Evolutionary conservation across 2,797 vertebrate genomes (phyloP), one percentile per base, ranked within the genome.

Genomic region (Chaetophractus vellerosus): DNA sequence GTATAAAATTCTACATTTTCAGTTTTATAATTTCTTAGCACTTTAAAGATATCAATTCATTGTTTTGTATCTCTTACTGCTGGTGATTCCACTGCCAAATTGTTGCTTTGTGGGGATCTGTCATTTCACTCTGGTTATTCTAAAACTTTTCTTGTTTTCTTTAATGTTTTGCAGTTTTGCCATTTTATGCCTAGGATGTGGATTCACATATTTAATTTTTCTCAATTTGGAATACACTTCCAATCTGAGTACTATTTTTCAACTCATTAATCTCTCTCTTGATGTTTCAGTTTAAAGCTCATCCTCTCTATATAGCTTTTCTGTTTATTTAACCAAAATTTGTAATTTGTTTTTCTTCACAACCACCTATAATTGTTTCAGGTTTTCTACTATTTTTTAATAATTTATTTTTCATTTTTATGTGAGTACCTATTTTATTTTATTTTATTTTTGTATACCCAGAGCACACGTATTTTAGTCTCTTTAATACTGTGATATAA

Each of bases 21-120:
- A 33, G n/a, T 26, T 80, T 48, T 57, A 74, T 18, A 52, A 86
- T 91, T 88, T 59, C 50, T 93, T n/a, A 41, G 57, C 28, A n/a
- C 57, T 87, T 23, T 6, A 48, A 45, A 45, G 85, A 50, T 23
- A 38, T 8, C 18, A 50, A n/a, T 6, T 28, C 24, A 26, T 26
- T 41, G 48, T n/a, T 78, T 19, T 6, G 24, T 6, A 3, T 63
- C 66, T 72, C 18, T 9, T 33, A 23, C 3, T 26, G 68, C 55
- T 18, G 38, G 10, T 14, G 26, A 26, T 10, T 28, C 21, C 28
- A 26, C 28, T 1, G 15, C 5, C 6, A 10, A 8, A 9, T 24
- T 21, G 2, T 2, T 21, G 21, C 28, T 41, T 16, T 24, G 7
- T 6, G 33, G 48, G 2, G 0, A 1, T 38, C 12, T 28, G 16